phyloP scores from a whole-genome alignment of 2,113 vertebrate species.

The Gasterosteus aculeatus region DNA sequence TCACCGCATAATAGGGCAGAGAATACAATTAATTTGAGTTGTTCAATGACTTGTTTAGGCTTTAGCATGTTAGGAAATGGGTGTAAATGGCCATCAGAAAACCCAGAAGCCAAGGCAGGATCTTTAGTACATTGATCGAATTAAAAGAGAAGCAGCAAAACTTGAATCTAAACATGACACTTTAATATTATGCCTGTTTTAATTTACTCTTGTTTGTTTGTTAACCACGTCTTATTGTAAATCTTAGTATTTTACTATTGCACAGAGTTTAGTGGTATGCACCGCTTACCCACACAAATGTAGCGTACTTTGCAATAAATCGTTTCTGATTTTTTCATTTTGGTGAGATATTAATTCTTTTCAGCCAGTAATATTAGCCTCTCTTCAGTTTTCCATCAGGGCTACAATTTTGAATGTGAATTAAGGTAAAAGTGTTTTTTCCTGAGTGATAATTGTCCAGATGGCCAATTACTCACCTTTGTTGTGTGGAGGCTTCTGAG shows the following conservation, averaged over 20 bases:
- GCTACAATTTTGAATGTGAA: not conserved
- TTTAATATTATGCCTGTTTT: not conserved
- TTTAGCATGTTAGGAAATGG: not conserved
- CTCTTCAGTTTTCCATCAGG: not conserved
- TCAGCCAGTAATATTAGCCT: too few relatives aligned
- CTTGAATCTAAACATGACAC: not conserved
- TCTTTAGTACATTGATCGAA: not conserved
- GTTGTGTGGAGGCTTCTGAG: not conserved
- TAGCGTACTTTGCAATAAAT: not conserved
- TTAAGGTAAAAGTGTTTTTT: not conserved
- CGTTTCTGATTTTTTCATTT: too few relatives aligned
- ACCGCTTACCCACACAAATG: not conserved
- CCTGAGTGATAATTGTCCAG: not conserved
- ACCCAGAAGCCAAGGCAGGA: not conserved
- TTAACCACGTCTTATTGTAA: too few relatives aligned
- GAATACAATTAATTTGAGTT: not conserved
- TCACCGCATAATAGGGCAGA: too few relatives aligned
- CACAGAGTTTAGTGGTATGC: too few relatives aligned
- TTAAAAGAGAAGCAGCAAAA: not conserved
- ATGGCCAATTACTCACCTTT: constrained; percentile 8
- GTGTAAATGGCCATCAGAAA: not conserved
- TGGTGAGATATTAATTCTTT: not conserved
- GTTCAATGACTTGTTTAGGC: not conserved
- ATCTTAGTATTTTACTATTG: too few relatives aligned
- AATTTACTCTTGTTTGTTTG: too few relatives aligned